Evolutionary conservation across 1,140 invertebrate genomes (phyloP).

Genomic region (Pseudomyrmex dendroicus): DNA sequence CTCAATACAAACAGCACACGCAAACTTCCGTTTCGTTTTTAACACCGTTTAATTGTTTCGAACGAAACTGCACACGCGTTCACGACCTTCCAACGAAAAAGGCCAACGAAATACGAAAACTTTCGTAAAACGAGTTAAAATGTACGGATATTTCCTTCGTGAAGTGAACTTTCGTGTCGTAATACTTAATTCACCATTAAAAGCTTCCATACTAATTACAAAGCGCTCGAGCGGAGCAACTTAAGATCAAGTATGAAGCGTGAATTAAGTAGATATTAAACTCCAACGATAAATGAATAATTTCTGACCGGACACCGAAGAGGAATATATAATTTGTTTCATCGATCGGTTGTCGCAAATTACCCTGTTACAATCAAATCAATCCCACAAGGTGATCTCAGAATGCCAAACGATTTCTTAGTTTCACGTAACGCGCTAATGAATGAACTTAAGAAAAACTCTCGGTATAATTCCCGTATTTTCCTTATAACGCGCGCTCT

Average conservation of each 20-base stretch:
- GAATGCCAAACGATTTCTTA: background rate
- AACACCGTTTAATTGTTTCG: background rate
- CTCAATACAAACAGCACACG: background rate
- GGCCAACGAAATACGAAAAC: slow-evolving; percentile 20
- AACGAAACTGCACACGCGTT: slow-evolving; percentile 6
- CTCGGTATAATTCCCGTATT: slow-evolving; percentile 1
- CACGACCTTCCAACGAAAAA: background rate
- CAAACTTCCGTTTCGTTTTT: background rate
- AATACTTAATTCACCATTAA: slow-evolving; percentile 60
- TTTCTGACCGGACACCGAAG: background rate
- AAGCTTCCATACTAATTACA: slow-evolving; percentile 53
- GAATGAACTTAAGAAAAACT: slow-evolving; percentile 23
- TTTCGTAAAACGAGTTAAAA: slow-evolving; percentile 17
- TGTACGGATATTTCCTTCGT: slow-evolving; percentile 1
- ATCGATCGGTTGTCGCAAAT: slow-evolving; percentile 12
- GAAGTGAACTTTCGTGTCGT: slow-evolving; percentile 46
- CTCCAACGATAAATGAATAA: slow-evolving; percentile 48
- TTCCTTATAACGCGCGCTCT: slow-evolving; percentile 14
- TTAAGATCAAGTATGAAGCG: slow-evolving; percentile 27
- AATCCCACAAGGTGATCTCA: slow-evolving; percentile 13
- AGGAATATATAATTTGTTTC: background rate
- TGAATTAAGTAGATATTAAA: slow-evolving; percentile 56
- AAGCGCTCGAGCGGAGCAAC: slow-evolving; percentile 20
- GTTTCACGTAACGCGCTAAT: background rate
- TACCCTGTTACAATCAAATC: background rate